These are phyloP conservation scores for Bambusicola thoracicus DNA, from an alignment of 2,113 vertebrate genomes.

Conservation along the genomic window DNA sequence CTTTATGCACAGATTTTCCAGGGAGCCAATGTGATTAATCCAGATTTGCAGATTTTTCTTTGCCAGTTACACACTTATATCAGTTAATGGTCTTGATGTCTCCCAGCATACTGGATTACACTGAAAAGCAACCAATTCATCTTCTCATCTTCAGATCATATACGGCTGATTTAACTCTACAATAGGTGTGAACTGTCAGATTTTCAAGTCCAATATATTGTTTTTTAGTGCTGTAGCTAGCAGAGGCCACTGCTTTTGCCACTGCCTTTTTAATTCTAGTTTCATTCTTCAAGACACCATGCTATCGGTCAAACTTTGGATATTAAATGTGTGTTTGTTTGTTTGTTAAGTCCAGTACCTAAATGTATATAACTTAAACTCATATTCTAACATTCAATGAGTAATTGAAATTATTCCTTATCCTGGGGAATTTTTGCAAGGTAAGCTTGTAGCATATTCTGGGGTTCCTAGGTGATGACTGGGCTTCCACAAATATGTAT, in stretches of 20 bases:
- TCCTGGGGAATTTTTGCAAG: not conserved
- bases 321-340: not conserved
- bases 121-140: not conserved
- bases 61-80: not conserved
- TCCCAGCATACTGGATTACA: not conserved
- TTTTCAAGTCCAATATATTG: not conserved
- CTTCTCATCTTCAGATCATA: not conserved
- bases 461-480: not conserved
- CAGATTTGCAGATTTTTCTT: not conserved
- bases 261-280: not conserved
- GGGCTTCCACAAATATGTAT: not conserved
- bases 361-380: not conserved
- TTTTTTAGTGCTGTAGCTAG: not conserved
- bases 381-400: not conserved
- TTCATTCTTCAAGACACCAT: not conserved
- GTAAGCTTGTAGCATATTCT: not conserved
- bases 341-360: not conserved
- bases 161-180: not conserved
- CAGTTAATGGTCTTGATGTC: not conserved
- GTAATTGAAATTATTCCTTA: not conserved
- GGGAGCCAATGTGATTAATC: not conserved
- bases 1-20: not conserved
- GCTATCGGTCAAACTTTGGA: not conserved
- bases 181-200: not conserved
- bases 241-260: not conserved